Evolutionary conservation across 2,113 vertebrate genomes (phyloP), one percentile per base, ranked within the genome.

Genomic region (Dermatemys mawii): DNA sequence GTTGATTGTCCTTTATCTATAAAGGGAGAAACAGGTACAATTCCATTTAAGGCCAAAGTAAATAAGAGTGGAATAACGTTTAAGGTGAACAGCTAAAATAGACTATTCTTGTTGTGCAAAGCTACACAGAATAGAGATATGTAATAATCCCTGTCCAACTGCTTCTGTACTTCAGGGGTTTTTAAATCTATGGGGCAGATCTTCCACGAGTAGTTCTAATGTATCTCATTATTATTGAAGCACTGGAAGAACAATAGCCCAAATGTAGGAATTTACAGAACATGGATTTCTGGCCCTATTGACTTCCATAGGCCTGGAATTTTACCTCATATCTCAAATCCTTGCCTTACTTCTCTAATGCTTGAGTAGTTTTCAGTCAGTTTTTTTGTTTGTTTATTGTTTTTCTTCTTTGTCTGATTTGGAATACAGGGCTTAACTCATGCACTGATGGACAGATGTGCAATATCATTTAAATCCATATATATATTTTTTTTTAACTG

Each of bases 291-390:
- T 83, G 75, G 17, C 12, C n/a, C 2, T 2, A 17, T 81, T 48
- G 57, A 54, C 3, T 53, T 87, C 17, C 76, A 2, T 5, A 85
- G 1, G 5, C 79, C 16, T 2, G 32, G 1, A 26, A 46, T 84
- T 96, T 24, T 46, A 11, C 22, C 26, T n/a, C 3, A 9, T n/a
- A 16, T 78, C 78, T n/a, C 8, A 86, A 78, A 86, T 63, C 3
- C 1, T 90, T 70, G 3, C 8, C 3, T 93, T 46, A 21, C 2
- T 1, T 0, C 81, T 8, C 1, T 73, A 0, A 60, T 49, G 2
- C 81, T 79, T 75, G 67, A 22, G 5, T 22, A 3, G 6, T 85
- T 19, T 44, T 22, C 5, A 27, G 11, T 55, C 19, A 6, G 21
- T 5, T 24, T 73, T 38, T 3, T 41, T 73, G 19, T 32, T 60